Conservation (phyloP, 2,797 vertebrate genomes). For the Morus bassanus region DNA sequence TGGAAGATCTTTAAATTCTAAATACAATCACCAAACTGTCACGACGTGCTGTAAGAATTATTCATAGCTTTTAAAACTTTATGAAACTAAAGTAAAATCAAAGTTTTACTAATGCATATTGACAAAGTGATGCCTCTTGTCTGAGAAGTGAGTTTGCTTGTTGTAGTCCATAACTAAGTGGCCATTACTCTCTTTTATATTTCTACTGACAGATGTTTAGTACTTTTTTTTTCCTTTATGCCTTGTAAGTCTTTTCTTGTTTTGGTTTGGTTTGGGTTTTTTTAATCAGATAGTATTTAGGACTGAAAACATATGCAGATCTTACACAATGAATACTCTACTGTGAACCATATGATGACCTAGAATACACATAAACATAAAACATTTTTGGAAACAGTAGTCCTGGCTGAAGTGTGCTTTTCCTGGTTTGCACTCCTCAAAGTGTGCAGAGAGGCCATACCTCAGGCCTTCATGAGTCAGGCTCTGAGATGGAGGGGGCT, state of each 20-base stretch:
- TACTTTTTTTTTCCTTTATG: neutral
- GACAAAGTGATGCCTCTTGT: neutral
- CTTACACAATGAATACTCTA: neutral
- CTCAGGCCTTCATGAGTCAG: neutral
- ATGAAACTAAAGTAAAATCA: neutral
- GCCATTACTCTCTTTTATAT: neutral
- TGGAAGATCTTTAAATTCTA: conserved; percentile 1
- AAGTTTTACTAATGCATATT: neutral
- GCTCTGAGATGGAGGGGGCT: neutral
- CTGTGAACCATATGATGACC: neutral
- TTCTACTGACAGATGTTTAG: neutral
- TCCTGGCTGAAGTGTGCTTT: neutral
- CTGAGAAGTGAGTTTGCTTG: neutral
- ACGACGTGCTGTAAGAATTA: neutral
- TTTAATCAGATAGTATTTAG: neutral
- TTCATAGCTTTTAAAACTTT: conserved; percentile 13
- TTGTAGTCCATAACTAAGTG: neutral
- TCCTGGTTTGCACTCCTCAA: neutral
- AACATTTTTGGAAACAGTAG: neutral
- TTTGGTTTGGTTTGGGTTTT: neutral
- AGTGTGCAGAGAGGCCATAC: neutral
- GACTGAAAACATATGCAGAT: neutral
- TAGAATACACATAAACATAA: neutral
- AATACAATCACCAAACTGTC: neutral
- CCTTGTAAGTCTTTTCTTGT: neutral